These are phyloP conservation scores for Tupaia tana DNA, from an alignment of 2,113 vertebrate species.

Conservation along the genomic window DNA sequence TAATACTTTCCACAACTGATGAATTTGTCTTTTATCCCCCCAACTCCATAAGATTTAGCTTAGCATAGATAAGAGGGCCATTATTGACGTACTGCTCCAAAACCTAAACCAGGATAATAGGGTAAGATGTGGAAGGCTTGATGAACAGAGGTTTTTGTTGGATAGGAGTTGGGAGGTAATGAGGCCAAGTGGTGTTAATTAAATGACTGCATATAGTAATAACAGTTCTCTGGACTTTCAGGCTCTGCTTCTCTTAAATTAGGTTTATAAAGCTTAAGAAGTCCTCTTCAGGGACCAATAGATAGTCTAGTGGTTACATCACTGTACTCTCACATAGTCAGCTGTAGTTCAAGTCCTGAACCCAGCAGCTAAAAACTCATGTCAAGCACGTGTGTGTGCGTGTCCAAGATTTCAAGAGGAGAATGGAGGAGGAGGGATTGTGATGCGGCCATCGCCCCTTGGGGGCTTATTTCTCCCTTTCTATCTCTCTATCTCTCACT, in stretches of 20 bases:
- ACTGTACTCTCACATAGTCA: no score
- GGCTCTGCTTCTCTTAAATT: conserved; percentile 87
- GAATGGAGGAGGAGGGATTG: no score
- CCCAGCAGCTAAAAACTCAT: no score
- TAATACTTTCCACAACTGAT: conserved; percentile 73
- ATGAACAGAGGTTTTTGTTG: conserved; percentile 87
- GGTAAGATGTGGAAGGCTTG: conserved; percentile 86
- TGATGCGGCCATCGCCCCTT: no score
- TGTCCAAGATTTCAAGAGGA: no score
- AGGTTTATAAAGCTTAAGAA: conserved; percentile 94
- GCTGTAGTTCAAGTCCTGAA: no score
- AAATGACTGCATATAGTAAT: conserved; percentile 92
- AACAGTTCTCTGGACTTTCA: conserved; percentile 91
- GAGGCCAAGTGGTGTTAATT: conserved; percentile 90
- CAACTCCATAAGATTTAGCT: conserved; percentile 87
- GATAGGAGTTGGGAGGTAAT: conserved; percentile 91
- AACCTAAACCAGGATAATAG: conserved; percentile 86
- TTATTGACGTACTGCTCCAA: conserved; percentile 91
- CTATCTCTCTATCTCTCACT: no score
- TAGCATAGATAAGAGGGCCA: conserved; percentile 91
- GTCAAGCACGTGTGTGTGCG: no score
- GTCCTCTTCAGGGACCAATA: conserved; percentile 87
- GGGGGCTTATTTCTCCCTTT: no score
- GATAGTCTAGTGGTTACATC: no score
- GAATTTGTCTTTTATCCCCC: conserved; percentile 72